Percentiles rank a stretch among this genome's conserved stretches.
Conservation (phyloP, 2,888 invertebrate species). For the Drosophila lutescens region DNA sequence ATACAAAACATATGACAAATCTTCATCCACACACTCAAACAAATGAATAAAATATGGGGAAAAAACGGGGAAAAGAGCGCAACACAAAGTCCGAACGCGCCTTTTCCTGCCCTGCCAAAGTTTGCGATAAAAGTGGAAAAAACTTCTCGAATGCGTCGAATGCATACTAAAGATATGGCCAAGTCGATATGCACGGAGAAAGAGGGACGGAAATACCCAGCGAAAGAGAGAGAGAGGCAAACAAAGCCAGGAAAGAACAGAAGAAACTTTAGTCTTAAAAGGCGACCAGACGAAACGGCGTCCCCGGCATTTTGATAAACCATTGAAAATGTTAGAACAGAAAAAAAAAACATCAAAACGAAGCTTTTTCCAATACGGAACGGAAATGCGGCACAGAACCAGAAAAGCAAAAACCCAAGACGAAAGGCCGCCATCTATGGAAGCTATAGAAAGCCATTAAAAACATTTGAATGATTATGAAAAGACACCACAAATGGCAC, state of each 20-base stretch:
- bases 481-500: constrained; percentile 30
- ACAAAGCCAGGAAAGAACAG: constrained; percentile 46
- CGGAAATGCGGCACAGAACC: constrained; percentile 71
- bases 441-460: constrained; percentile 7
- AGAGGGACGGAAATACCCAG: not conserved
- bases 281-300: constrained; percentile 62
- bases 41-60: constrained; percentile 18
- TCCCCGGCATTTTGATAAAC: constrained; percentile 61
- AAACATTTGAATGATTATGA: constrained; percentile 13
- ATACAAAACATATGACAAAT: constrained; percentile 58
- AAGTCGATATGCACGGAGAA: constrained; percentile 48
- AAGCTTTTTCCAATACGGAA: constrained; percentile 64
- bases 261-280: constrained; percentile 58
- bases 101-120: constrained; percentile 72
- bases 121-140: constrained; percentile 67
- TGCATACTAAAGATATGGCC: constrained; percentile 71
- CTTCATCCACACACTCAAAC: constrained; percentile 9
- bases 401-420: constrained; percentile 44
- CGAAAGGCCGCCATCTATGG: constrained; percentile 11
- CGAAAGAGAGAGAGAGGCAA: constrained; percentile 20
- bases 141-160: constrained; percentile 62
- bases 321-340: constrained; percentile 53
- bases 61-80: constrained; percentile 38
- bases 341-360: constrained; percentile 23
- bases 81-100: constrained; percentile 69